phyloP scores from a whole-genome alignment of 2,888 invertebrate species.

The Merodon equestris region DNA sequence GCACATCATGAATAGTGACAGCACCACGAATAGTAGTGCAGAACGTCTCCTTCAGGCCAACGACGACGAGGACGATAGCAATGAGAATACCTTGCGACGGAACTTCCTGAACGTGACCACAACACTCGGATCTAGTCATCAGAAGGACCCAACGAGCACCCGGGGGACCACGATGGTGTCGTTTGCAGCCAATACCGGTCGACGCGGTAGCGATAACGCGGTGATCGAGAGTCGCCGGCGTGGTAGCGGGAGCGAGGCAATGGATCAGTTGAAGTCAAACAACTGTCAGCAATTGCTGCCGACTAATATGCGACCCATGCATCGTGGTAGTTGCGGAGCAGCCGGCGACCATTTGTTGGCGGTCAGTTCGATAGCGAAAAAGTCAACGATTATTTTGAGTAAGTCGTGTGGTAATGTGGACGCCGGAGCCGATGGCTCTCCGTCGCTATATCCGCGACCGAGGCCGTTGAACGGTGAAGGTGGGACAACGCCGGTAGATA shows the following conservation, averaged over 20 bases:
- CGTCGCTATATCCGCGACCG: slow-evolving; percentile 60
- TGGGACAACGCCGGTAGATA: slow-evolving; percentile 59
- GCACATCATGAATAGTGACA: slow-evolving; percentile 72
- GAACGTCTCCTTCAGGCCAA: slow-evolving; percentile 70
- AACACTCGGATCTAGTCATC: slow-evolving; percentile 65
- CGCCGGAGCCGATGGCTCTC: slow-evolving; percentile 46
- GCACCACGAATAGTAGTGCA: slow-evolving; percentile 70
- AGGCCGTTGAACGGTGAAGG: slow-evolving; percentile 44
- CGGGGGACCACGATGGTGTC: slow-evolving; percentile 51
- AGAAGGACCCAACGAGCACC: slow-evolving; percentile 50
- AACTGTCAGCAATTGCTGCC: slow-evolving; percentile 71
- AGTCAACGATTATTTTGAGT: slow-evolving; percentile 77
- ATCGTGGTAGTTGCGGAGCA: slow-evolving; percentile 77
- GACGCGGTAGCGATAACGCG: slow-evolving; percentile 70
- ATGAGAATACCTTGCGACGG: slow-evolving; percentile 60
- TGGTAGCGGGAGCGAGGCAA: slow-evolving; percentile 53
- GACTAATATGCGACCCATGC: slow-evolving; percentile 72
- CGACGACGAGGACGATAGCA: slow-evolving; percentile 69
- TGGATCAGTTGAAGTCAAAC: slow-evolving; percentile 75
- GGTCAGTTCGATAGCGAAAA: slow-evolving; percentile 77
- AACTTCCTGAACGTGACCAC: slow-evolving; percentile 57
- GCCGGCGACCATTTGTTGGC: slow-evolving; percentile 77
- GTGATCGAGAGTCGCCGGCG: slow-evolving; percentile 69
- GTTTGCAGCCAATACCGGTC: slow-evolving; percentile 63
- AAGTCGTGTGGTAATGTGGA: slow-evolving; percentile 78